Conservation (phyloP, 2,888 invertebrate species). For the Nephrotoma guestfalica region DNA sequence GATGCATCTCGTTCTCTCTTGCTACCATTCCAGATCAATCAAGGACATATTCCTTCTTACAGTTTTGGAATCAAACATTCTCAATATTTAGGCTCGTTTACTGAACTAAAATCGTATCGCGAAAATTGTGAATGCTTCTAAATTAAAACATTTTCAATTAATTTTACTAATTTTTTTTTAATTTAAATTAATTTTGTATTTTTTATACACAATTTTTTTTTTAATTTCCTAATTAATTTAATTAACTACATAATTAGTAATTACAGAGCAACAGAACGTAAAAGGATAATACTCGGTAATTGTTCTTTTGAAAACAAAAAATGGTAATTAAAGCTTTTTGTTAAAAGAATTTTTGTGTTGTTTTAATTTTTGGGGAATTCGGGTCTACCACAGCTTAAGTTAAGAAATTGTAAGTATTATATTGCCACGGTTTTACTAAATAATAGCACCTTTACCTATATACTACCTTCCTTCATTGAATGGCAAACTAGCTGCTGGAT, state of each 20-base stretch:
- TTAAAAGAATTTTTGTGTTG: neutral
- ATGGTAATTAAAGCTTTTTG: neutral
- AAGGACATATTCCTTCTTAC: constrained; percentile 49
- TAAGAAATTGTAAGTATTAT: neutral
- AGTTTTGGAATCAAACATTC: constrained; percentile 82
- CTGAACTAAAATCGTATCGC: constrained; percentile 17
- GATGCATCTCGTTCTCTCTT: neutral
- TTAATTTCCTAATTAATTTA: neutral
- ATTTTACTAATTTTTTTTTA: neutral
- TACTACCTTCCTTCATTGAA: no score
- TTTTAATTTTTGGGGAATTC: neutral
- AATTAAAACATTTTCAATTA: neutral
- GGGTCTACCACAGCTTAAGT: neutral
- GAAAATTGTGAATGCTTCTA: constrained; percentile 2
- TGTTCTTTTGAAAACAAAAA: neutral
- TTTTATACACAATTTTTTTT: neutral
- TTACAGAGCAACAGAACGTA: neutral
- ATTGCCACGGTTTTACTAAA: no score
- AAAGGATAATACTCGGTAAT: neutral
- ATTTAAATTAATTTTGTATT: neutral
- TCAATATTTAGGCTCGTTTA: constrained; percentile 45
- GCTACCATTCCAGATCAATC: constrained; percentile 36
- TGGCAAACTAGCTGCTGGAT: no score
- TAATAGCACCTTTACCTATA: no score
- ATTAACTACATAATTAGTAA: neutral